Conservation (phyloP, 2,113 vertebrate genomes). For the Crotalus helleri region DNA sequence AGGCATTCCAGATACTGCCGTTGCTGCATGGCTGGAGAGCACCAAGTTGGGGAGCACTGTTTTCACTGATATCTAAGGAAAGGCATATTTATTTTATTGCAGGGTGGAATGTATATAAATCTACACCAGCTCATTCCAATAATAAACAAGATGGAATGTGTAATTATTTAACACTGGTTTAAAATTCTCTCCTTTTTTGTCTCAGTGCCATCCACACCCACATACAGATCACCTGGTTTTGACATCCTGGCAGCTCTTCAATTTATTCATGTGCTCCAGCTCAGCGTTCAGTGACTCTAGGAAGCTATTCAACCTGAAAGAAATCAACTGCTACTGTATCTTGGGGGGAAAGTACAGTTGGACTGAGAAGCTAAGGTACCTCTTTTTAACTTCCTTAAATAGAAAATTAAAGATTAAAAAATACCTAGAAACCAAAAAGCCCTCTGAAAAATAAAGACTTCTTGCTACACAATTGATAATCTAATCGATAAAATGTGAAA, state of each 20-base stretch:
- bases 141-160: not conserved
- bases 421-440: not conserved
- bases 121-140: not conserved
- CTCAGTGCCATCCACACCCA: not conserved
- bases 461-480: not conserved
- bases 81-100: not conserved
- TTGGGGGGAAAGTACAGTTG: not conserved
- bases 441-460: not conserved
- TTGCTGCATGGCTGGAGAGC: not conserved
- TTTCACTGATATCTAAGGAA: not conserved
- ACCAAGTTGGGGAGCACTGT: not conserved
- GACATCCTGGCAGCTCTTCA: not conserved
- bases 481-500: not conserved
- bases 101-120: not conserved
- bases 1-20: not conserved
- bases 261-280: constrained; percentile 12
- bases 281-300: not conserved
- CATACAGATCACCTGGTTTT: not conserved
- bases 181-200: not conserved
- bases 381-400: not conserved
- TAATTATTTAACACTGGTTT: not conserved
- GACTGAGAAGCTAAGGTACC: not conserved
- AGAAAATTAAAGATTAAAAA: not conserved
- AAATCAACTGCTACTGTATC: fast-evolving
- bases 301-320: not conserved